phyloP scores from a whole-genome alignment of 2,888 invertebrate species.

The Drosophila gaucha region DNA sequence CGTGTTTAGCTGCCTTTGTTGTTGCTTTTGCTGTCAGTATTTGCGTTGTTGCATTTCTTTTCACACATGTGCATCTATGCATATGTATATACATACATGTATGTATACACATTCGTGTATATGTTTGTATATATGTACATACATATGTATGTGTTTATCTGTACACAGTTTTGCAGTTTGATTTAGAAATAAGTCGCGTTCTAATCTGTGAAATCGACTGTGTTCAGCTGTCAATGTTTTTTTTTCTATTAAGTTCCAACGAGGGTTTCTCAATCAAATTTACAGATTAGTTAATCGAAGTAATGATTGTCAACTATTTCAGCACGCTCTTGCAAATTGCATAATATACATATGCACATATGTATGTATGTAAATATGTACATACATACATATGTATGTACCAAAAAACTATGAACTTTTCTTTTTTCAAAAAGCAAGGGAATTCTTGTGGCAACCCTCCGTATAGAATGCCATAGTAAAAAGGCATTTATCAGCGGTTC shows the following conservation, averaged over 20 bases:
- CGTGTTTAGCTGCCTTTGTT: slow-evolving; percentile 6
- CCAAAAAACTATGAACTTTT: not conserved
- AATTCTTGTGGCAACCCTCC: not conserved
- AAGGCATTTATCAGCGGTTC: slow-evolving; percentile 3
- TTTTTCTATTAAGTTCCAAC: slow-evolving; percentile 1
- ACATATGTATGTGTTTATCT: not conserved
- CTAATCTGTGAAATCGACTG: slow-evolving; percentile 26
- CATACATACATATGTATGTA: not conserved
- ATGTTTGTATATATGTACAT: not conserved
- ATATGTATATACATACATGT: not conserved
- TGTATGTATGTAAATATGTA: too few species aligned
- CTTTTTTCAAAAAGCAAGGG: not conserved
- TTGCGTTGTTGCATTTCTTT: slow-evolving; percentile 39
- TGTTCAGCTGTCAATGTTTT: slow-evolving; percentile 10
- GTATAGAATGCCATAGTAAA: not conserved
- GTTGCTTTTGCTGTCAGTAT: slow-evolving; percentile 1
- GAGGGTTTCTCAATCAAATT: slow-evolving; percentile 5
- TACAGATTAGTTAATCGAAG: too few species aligned
- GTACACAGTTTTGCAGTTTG: slow-evolving; percentile 3
- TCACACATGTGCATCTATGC: not conserved
- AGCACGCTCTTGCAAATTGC: too few species aligned
- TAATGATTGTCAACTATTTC: not conserved
- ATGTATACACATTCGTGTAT: not conserved
- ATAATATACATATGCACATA: too few species aligned
- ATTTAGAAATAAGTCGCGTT: slow-evolving; percentile 8